Conservation (phyloP, 2,797 vertebrate genomes). For the Poeciliopsis infans region DNA sequence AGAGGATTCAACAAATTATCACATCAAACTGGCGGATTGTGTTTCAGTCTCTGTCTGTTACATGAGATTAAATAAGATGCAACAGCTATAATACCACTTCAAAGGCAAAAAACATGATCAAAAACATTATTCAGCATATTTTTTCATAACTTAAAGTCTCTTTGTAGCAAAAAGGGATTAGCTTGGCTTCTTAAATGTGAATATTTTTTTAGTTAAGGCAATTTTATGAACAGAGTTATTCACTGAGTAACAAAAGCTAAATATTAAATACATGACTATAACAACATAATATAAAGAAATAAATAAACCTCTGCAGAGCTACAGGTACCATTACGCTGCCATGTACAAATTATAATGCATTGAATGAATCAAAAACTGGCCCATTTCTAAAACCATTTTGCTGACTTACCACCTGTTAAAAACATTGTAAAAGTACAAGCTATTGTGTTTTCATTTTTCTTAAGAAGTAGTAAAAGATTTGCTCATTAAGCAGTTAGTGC, state of each 20-base stretch:
- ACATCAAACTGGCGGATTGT: slow-evolving; percentile 41
- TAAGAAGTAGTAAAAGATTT: slow-evolving; percentile 51
- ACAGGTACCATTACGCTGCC: neutral
- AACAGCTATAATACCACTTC: neutral
- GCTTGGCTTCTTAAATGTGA: neutral
- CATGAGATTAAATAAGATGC: neutral
- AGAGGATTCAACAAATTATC: slow-evolving; percentile 54
- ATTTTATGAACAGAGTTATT: neutral
- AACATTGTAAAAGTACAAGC: neutral
- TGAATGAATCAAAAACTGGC: slow-evolving; percentile 46
- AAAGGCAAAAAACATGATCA: neutral
- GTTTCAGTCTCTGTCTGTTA: slow-evolving; percentile 23
- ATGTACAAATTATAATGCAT: neutral
- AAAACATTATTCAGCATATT: neutral
- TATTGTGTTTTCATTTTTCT: slow-evolving; percentile 18
- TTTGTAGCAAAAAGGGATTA: neutral
- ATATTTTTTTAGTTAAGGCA: neutral
- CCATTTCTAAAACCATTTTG: slow-evolving; percentile 44
- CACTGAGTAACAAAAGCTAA: neutral
- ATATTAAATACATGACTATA: neutral
- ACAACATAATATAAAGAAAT: neutral
- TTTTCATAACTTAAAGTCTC: neutral
- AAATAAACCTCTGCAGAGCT: neutral
- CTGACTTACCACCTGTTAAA: slow-evolving; percentile 36
- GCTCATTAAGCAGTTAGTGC: slow-evolving; percentile 50